These are phyloP conservation scores for Popillia japonica DNA, from an alignment of 1,140 invertebrate species.

Conservation along the genomic window DNA sequence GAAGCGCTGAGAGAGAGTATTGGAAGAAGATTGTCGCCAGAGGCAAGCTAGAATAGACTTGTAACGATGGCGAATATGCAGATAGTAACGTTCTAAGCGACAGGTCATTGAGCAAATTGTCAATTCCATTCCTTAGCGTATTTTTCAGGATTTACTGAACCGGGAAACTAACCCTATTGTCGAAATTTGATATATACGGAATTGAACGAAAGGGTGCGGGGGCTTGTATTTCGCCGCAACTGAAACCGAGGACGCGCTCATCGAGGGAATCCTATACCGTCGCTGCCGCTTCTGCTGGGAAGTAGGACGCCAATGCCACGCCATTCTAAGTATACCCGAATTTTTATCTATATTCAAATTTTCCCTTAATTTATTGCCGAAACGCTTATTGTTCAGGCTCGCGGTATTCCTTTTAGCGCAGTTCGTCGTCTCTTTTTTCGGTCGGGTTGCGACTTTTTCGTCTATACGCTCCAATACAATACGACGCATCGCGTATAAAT, in stretches of 20 bases:
- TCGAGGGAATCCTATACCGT: not conserved
- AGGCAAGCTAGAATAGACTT: conserved; percentile 14
- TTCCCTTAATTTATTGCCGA: conserved; percentile 29
- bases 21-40: not conserved
- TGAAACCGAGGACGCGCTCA: not conserved
- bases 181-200: conserved; percentile 38
- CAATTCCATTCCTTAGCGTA: conserved; percentile 39
- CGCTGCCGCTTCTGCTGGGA: not conserved
- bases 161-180: conserved; percentile 39
- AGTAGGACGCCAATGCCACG: not conserved
- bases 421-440: not conserved
- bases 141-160: conserved; percentile 39
- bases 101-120: conserved; percentile 38
- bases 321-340: not conserved
- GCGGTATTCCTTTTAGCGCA: not conserved
- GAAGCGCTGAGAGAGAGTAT: not conserved
- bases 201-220: conserved; percentile 5
- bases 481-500: not conserved
- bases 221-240: not conserved
- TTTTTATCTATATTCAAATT: conserved; percentile 39
- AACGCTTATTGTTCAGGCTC: conserved; percentile 7
- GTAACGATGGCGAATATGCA: conserved; percentile 36
- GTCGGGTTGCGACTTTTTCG: not conserved
- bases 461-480: not conserved
- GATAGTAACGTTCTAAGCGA: conserved; percentile 36